Evolutionary conservation across 2,113 vertebrate species (phyloP).

Genomic region (Eurypyga helias): DNA sequence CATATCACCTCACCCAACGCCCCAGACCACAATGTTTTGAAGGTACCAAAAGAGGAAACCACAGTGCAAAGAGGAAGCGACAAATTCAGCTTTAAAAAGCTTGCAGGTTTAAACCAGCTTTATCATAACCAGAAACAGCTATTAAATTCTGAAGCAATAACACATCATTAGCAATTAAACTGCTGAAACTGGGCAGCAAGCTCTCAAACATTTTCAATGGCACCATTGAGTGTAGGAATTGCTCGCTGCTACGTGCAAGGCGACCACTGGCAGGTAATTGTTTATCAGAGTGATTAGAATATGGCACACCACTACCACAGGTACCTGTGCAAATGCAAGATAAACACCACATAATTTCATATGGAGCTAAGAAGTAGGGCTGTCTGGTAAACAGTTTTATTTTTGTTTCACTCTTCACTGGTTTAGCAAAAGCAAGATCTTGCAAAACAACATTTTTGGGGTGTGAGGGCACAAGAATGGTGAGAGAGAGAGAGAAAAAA

Average conservation of each 20-base stretch:
- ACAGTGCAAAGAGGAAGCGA: constrained; percentile 35
- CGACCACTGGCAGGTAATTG: neutral
- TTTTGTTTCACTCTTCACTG: neutral
- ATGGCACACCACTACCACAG: neutral
- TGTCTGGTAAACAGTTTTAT: neutral
- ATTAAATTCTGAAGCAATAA: constrained; percentile 49
- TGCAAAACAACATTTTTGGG: neutral
- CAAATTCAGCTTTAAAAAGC: constrained; percentile 29
- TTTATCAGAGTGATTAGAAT: neutral
- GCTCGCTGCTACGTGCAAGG: neutral
- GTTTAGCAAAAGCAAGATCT: neutral
- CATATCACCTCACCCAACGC: constrained; percentile 33
- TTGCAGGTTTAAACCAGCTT: constrained; percentile 18
- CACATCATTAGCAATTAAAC: constrained; percentile 34
- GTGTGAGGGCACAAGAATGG: neutral
- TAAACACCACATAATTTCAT: neutral
- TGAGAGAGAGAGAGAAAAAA: neutral
- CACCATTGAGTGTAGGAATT: neutral
- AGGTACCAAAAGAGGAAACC: constrained; percentile 59
- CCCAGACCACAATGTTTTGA: neutral
- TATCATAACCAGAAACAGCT: constrained; percentile 29
- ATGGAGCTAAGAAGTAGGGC: neutral
- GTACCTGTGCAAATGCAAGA: neutral
- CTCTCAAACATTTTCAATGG: neutral
- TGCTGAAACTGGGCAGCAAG: neutral